These are phyloP conservation scores for Blastobasis adustella DNA, from an alignment of 2,888 invertebrate genomes.

Conservation along the genomic window DNA sequence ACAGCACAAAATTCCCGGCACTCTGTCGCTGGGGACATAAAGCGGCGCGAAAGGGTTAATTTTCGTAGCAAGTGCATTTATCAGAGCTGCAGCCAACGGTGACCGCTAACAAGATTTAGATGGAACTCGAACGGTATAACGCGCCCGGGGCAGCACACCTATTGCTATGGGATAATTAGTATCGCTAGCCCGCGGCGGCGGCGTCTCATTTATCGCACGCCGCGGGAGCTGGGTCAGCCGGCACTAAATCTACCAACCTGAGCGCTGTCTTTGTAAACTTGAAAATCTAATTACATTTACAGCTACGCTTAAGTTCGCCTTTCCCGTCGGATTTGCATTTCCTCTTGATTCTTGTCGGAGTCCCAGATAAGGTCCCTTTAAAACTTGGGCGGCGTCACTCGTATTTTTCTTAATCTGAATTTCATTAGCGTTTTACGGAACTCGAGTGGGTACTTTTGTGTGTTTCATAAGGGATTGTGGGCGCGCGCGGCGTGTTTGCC, in stretches of 20 bases:
- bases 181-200: conserved; percentile 67
- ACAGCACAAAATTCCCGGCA: conserved; percentile 5
- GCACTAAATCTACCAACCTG: conserved; percentile 72
- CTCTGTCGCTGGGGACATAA: conserved; percentile 6
- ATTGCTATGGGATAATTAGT: conserved; percentile 69
- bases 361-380: conserved; percentile 42
- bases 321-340: conserved; percentile 64
- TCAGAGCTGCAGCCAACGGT: conserved; percentile 46
- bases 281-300: conserved; percentile 74
- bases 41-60: conserved; percentile 24
- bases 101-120: conserved; percentile 61
- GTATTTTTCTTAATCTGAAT: conserved; percentile 14
- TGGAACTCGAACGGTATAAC: conserved; percentile 47
- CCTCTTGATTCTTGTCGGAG: conserved; percentile 50
- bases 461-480: conserved; percentile 8
- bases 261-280: conserved; percentile 71
- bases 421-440: conserved; percentile 16
- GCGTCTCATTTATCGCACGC: conserved; percentile 70
- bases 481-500: conserved; percentile 41
- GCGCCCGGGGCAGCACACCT: conserved; percentile 21
- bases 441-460: neutral
- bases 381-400: conserved; percentile 10
- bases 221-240: conserved; percentile 67
- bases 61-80: conserved; percentile 44
- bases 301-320: conserved; percentile 62